Evolutionary conservation across 1,140 invertebrate species (phyloP), one percentile per base, ranked within the genome.

Genomic region (Vollenhovia emeryi): DNA sequence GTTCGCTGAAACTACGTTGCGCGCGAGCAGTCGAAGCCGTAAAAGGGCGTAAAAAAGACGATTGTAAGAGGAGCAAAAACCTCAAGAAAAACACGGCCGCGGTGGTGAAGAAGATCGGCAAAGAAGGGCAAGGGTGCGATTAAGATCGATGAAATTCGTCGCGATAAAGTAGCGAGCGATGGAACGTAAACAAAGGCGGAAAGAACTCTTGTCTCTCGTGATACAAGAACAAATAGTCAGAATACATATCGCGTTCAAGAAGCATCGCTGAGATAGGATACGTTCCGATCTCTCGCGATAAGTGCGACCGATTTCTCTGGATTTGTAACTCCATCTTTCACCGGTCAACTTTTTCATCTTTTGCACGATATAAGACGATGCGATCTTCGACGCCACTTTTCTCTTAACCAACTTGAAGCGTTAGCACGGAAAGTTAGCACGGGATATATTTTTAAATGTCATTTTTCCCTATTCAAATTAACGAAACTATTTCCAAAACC

Each of bases 141-240:
- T 60, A 36, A 48, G 27, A 57, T 71, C 69, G 52, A 84, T 74
- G 60, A 84, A 83, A 84, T 84, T 74, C 64, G 59, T 64, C 52
- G 27, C 48, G 48, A 86, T 86, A 52, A 33, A 78, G 52, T n/a
- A 24, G 21, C 57, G 74, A 80, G 8, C 36, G 55, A 64, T 60
- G 13, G 27, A 57, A 21, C 33, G n/a, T 6, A 15, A 18, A 71
- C 45, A 30, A 40, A 79, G 45, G 68, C 24, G 36, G 36, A 50
- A 66, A 30, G 9, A 62, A 33, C 15, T 24, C 13, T 4, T 13
- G 6, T 27, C 52, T 59, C 50, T 40, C 27, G 40, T n/a, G 27
- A 64, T 43, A 64, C 43, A n/a, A 52, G 43, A 66, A 78, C 24
- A n/a, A 43, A 27, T 30, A 50, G 13, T 0, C 30, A 21, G 8